phyloP scores from a whole-genome alignment of 2,888 invertebrate species.

The Drosophila infuscata region DNA sequence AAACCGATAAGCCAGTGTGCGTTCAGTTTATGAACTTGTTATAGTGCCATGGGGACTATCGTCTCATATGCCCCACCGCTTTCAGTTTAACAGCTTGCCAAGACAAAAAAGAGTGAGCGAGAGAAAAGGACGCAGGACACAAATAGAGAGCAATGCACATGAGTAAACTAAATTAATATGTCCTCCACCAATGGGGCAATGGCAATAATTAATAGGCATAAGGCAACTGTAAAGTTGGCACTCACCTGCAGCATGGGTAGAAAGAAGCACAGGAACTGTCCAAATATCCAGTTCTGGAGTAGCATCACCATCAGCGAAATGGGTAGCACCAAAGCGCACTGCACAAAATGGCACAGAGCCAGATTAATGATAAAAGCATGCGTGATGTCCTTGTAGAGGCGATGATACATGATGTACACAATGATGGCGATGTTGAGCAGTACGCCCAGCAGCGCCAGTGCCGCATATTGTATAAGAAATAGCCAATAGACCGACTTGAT shows the following conservation, averaged over 20 bases:
- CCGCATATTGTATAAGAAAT: slow-evolving; percentile 88
- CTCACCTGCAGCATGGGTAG: slow-evolving; percentile 90
- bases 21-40: slow-evolving; percentile 61
- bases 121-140: no score
- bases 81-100: slow-evolving; percentile 24
- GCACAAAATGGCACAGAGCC: slow-evolving; percentile 88
- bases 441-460: slow-evolving; percentile 87
- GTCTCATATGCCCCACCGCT: slow-evolving; percentile 26
- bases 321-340: slow-evolving; percentile 89
- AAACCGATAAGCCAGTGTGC: slow-evolving; percentile 40
- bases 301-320: slow-evolving; percentile 89
- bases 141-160: slow-evolving; percentile 45
- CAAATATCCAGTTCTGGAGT: slow-evolving; percentile 90
- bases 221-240: slow-evolving; percentile 20
- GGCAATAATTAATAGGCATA: slow-evolving; percentile 22
- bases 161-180: slow-evolving; percentile 51
- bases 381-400: slow-evolving; percentile 88
- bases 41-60: slow-evolving; percentile 53
- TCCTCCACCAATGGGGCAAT: background rate
- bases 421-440: slow-evolving; percentile 87
- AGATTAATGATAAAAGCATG: slow-evolving; percentile 89
- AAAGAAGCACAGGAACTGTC: slow-evolving; percentile 90
- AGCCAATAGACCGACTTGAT: slow-evolving; percentile 87
- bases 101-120: background rate
- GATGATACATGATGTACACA: slow-evolving; percentile 85